These are phyloP conservation scores for Dendroctonus valens DNA, from an alignment of 1,140 invertebrate species.

Conservation along the genomic window DNA sequence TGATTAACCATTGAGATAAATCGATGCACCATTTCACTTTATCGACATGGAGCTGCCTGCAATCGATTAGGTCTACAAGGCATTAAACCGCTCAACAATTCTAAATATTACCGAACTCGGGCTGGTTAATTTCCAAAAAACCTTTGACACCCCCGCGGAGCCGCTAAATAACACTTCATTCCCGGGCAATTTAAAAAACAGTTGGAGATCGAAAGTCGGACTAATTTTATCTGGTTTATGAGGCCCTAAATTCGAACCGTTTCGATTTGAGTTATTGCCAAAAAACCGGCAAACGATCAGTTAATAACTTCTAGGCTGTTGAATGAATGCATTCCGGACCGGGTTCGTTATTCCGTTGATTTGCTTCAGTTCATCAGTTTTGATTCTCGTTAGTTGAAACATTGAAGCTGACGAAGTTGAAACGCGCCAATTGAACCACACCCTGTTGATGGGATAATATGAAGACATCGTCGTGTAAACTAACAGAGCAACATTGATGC, in stretches of 20 bases:
- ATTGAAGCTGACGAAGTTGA: not conserved
- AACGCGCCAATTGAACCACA: not conserved
- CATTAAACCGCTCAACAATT: not conserved
- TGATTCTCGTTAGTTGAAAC: too few species aligned
- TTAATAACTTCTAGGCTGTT: not conserved
- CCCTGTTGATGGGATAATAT: not conserved
- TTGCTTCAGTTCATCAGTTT: too few species aligned
- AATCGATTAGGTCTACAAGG: too few species aligned
- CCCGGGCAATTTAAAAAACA: conserved; percentile 19
- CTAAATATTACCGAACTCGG: conserved; percentile 7
- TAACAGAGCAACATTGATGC: conserved; percentile 7
- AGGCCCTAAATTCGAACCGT: conserved; percentile 14
- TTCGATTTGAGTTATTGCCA: conserved; percentile 28
- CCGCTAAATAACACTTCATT: conserved; percentile 24
- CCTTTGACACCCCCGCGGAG: conserved; percentile 11
- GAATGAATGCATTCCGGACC: too few species aligned
- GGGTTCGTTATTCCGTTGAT: too few species aligned
- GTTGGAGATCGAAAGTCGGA: conserved; percentile 16
- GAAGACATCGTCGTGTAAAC: conserved; percentile 3
- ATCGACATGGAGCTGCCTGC: too few species aligned
- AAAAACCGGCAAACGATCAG: conserved; percentile 14
- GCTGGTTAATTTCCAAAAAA: conserved; percentile 6
- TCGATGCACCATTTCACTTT: too few species aligned
- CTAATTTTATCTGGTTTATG: conserved; percentile 24
- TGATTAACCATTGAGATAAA: too few species aligned